Percentiles rank a stretch among this genome's conserved stretches.
These are phyloP conservation scores for Myrmecophaga tridactyla DNA, from an alignment of 2,113 vertebrate genomes.

Conservation along the genomic window DNA sequence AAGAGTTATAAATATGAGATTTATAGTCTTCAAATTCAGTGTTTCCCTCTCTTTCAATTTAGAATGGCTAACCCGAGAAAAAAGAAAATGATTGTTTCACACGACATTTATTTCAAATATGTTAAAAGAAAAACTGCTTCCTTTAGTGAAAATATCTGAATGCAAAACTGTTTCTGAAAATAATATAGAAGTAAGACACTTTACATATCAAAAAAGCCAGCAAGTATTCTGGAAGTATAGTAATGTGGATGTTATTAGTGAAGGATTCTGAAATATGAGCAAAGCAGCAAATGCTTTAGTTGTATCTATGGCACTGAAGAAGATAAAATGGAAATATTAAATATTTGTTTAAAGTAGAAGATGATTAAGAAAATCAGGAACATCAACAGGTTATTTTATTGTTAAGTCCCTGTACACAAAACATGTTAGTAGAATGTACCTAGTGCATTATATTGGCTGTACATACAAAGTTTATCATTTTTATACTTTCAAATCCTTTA, in stretches of 20 bases:
- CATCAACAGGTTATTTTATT: not conserved
- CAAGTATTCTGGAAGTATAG: slow-evolving; percentile 37
- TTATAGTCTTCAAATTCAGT: not conserved
- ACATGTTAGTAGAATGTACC: too few species aligned
- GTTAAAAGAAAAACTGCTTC: slow-evolving; percentile 9
- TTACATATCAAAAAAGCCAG: not conserved
- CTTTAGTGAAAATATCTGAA: not conserved
- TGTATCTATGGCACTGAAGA: slow-evolving; percentile 3
- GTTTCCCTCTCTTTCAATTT: not conserved
- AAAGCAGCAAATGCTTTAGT: not conserved
- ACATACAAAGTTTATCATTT: not conserved
- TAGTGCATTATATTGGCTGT: not conserved
- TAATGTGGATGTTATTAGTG: not conserved
- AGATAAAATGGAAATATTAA: slow-evolving; percentile 31
- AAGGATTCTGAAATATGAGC: slow-evolving; percentile 42
- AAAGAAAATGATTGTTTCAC: not conserved
- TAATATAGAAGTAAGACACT: not conserved
- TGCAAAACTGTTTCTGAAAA: slow-evolving; percentile 6
- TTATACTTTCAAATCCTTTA: not conserved
- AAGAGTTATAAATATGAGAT: not conserved
- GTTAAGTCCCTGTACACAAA: not conserved
- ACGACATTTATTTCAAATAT: not conserved
- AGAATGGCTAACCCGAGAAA: not conserved
- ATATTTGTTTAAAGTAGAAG: not conserved
- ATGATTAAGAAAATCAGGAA: slow-evolving; percentile 30